Base-by-base conservation (phyloP, 2,797 vertebrate species). In the Takifugu ocellatus region DNA sequence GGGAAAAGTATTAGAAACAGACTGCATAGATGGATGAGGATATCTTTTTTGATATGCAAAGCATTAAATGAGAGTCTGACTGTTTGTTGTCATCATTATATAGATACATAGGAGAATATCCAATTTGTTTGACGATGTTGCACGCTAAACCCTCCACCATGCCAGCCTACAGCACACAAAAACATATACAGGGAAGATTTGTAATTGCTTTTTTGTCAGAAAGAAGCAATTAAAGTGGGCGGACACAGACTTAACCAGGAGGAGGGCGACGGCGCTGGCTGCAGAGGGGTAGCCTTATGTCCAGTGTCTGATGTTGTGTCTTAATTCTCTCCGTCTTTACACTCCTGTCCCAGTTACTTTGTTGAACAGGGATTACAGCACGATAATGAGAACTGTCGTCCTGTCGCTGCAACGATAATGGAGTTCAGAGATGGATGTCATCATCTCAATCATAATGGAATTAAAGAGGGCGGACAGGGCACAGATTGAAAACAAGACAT, bases 361-460 rank as follows among this genome's bases (percentile, higher is more conserved):
- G 83, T 85, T 87, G 79, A 77, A 83, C 63, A 85, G 73, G 82
- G 84, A 89, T 89, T 89, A 88, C 86, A 78, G 79, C 83, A 85
- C 81, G 78, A 81, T 88, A 89, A 89, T 88, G 83, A 88, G 84
- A 86, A 81, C 81, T 84, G 84, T 86, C 84, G 78, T 80, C 70
- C 80, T 87, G 85, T 81, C 86, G 82, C 85, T 81, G 75, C 75
- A 77, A 78, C 78, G 87, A 89, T 88, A 89, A 88, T 88, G 71
- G 83, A 86, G 87, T 89, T 88, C 87, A 88, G 81, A 88, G 87
- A 83, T 88, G 84, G 84, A 81, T 85, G 84, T 85, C 85, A 86
- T 84, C 75, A 68, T 87, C 79, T 88, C 82, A 88, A 86, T 88
- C 84, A 88, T 88, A 88, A 88, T 88, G 83, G 85, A 87, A 88